phyloP scores from a whole-genome alignment of 2,113 vertebrate genomes.

The Falcunculus frontatus region DNA sequence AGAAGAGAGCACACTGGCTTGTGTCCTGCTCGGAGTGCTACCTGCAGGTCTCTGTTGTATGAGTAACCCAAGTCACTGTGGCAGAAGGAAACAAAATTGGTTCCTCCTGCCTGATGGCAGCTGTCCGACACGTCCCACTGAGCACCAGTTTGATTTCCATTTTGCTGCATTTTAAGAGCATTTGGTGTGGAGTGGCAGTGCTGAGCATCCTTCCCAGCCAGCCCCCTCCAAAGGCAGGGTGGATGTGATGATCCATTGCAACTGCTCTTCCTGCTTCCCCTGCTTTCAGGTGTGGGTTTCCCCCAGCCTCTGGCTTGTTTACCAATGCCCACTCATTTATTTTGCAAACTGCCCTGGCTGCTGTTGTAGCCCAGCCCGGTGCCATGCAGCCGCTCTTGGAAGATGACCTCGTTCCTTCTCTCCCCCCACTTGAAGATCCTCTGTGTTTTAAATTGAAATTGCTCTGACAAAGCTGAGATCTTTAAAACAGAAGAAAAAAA shows the following conservation, averaged over 20 bases:
- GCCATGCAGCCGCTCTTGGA: rapidly evolving
- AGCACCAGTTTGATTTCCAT: not conserved
- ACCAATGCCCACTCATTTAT: not conserved
- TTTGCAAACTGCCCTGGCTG: not conserved
- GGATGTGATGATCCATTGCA: rapidly evolving
- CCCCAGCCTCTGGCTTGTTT: not conserved
- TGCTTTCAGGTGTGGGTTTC: not conserved
- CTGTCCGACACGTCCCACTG: not conserved
- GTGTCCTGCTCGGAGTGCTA: not conserved
- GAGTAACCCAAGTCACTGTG: not conserved
- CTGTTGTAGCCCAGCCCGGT: not conserved
- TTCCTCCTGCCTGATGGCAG: not conserved
- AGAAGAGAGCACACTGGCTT: rapidly evolving
- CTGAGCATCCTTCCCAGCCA: not conserved
- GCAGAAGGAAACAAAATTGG: not conserved
- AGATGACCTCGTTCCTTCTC: not conserved
- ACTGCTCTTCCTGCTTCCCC: not conserved
- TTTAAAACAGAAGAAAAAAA: not conserved
- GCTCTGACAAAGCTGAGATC: not conserved
- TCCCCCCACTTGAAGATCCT: not conserved
- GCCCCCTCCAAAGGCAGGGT: not conserved
- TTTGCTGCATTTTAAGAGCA: not conserved
- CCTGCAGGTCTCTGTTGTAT: rapidly evolving
- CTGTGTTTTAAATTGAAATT: not conserved
- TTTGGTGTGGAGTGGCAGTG: not conserved